Conservation (phyloP, 2,113 vertebrate species). For the Limnothrissa miodon region DNA sequence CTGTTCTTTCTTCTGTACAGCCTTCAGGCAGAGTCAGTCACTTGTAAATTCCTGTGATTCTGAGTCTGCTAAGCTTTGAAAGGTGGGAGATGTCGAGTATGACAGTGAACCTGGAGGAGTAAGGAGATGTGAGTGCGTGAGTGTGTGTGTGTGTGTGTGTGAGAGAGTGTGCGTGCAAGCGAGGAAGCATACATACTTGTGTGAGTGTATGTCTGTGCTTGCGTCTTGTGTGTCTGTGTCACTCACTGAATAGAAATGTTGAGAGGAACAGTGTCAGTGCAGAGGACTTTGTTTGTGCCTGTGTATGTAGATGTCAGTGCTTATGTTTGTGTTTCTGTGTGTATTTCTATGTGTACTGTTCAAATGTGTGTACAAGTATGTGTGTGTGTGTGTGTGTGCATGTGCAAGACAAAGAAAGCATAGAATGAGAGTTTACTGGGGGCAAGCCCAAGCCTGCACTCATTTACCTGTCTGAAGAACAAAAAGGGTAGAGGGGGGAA, state of each 20-base stretch:
- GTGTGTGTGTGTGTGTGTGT: neutral
- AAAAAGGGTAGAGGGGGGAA: constrained; percentile 14
- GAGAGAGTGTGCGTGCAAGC: neutral
- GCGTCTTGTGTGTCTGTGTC: neutral
- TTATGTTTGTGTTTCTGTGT: neutral
- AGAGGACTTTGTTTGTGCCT: neutral
- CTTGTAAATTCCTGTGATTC: constrained; percentile 25
- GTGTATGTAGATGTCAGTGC: neutral
- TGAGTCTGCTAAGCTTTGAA: neutral
- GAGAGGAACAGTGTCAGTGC: neutral
- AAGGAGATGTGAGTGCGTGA: neutral
- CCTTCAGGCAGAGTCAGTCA: constrained; percentile 13
- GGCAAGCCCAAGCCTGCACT: constrained; percentile 37
- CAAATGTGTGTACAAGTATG: neutral
- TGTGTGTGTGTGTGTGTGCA: neutral
- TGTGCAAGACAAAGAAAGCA: neutral
- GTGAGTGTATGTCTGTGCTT: neutral
- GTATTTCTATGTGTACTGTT: neutral
- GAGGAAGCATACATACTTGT: neutral
- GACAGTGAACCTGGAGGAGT: neutral
- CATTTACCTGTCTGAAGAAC: constrained; percentile 30
- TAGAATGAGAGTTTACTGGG: neutral
- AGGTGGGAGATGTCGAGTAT: neutral
- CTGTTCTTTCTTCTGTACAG: constrained; percentile 25
- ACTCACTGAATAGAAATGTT: neutral